Conservation (phyloP, 2,113 vertebrate species). For the Nerophis ophidion region DNA sequence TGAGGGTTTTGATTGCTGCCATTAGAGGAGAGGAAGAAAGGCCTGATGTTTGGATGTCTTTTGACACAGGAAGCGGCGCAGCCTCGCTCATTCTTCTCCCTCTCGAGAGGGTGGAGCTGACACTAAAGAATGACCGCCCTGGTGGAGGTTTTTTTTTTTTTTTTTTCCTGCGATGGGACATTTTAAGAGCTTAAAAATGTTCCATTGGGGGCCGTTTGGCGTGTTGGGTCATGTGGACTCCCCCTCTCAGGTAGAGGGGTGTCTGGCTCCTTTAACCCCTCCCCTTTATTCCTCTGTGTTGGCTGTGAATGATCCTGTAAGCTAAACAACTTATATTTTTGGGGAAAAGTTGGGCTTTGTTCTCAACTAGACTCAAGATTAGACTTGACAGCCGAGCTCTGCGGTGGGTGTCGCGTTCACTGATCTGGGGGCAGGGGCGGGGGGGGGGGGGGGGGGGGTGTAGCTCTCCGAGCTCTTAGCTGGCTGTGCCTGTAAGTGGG, state of each 20-base stretch:
- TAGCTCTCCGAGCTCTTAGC: not conserved
- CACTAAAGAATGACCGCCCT: slow-evolving; percentile 55
- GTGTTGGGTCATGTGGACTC: slow-evolving; percentile 34
- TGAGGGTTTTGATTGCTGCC: slow-evolving; percentile 59
- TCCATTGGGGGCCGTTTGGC: slow-evolving; percentile 15
- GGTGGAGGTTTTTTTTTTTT: slow-evolving; percentile 3
- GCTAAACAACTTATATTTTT: slow-evolving; percentile 1
- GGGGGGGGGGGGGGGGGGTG: slow-evolving; percentile 50
- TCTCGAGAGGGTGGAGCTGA: slow-evolving; percentile 47
- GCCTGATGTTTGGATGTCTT: slow-evolving; percentile 52
- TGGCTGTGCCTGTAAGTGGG: slow-evolving; percentile 53
- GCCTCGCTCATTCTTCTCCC: slow-evolving; percentile 47
- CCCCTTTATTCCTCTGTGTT: slow-evolving; percentile 59
- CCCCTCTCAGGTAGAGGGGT: slow-evolving; percentile 36
- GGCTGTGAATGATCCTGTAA: slow-evolving; percentile 60
- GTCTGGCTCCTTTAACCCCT: slow-evolving; percentile 12
- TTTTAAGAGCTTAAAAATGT: slow-evolving; percentile 2
- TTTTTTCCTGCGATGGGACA: slow-evolving; percentile 12
- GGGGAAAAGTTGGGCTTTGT: slow-evolving; percentile 3
- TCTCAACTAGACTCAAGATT: slow-evolving; percentile 16
- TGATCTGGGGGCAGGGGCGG: slow-evolving; percentile 32
- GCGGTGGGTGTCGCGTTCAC: slow-evolving; percentile 40
- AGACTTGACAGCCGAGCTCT: slow-evolving; percentile 36
- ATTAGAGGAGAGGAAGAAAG: slow-evolving; percentile 58
- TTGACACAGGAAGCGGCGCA: slow-evolving; percentile 65